These are phyloP conservation scores for Halcyon malimbica DNA, from an alignment of 2,113 vertebrate species.

Conservation along the genomic window DNA sequence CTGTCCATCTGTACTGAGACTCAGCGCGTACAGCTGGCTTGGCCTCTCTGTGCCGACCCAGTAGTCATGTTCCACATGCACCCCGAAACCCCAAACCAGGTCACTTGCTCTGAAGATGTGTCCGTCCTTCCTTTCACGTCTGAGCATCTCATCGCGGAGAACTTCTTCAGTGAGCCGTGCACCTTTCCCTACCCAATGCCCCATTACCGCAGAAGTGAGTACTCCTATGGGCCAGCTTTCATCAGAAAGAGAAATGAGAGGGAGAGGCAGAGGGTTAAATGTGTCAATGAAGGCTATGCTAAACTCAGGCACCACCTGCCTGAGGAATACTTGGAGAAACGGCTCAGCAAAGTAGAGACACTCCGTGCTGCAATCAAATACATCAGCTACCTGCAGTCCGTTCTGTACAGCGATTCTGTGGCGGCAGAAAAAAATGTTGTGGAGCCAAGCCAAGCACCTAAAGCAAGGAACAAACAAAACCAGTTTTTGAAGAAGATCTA, in stretches of 20 bases:
- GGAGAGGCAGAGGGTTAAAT: constrained; percentile 81
- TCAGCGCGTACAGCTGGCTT: constrained; percentile 41
- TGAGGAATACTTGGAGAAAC: constrained; percentile 75
- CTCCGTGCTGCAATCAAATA: constrained; percentile 82
- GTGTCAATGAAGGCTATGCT: constrained; percentile 83
- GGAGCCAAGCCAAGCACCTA: not conserved
- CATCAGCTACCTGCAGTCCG: constrained; percentile 75
- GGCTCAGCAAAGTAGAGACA: constrained; percentile 83
- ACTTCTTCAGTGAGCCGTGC: constrained; percentile 59
- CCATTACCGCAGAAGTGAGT: constrained; percentile 56
- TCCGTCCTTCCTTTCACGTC: constrained; percentile 62
- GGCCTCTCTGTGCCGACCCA: constrained; percentile 69
- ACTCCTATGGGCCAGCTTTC: constrained; percentile 74
- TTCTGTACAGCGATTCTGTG: constrained; percentile 46
- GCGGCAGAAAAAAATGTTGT: not conserved
- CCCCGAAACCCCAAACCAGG: constrained; percentile 57
- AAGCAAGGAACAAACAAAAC: constrained; percentile 6
- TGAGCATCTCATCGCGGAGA: constrained; percentile 52
- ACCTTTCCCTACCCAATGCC: constrained; percentile 55
- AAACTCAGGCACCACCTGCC: constrained; percentile 80
- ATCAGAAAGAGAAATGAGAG: constrained; percentile 82
- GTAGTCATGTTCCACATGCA: constrained; percentile 55
- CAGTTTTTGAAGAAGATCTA: constrained; percentile 24
- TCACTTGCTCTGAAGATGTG: constrained; percentile 68
- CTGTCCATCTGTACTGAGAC: constrained; percentile 58